These are phyloP conservation scores for Triops longicaudatus DNA, from an alignment of 1,140 invertebrate species.

Conservation along the genomic window DNA sequence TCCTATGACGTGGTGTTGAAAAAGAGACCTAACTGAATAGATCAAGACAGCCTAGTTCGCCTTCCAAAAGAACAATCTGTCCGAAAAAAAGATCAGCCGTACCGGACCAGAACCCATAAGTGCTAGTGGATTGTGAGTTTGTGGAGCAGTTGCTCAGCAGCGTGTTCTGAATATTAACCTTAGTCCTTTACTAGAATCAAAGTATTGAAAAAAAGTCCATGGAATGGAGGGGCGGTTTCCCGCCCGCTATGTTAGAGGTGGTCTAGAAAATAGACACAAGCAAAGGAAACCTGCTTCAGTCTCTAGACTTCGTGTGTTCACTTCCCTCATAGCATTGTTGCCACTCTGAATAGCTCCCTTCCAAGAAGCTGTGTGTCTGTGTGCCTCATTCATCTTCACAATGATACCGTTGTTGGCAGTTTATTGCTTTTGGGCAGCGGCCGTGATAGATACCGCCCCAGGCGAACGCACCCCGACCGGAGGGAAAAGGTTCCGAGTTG, in stretches of 20 bases:
- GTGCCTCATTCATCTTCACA: slow-evolving; percentile 5
- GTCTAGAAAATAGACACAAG: neutral
- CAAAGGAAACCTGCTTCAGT: neutral
- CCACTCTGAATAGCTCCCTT: neutral
- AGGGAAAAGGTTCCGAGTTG: neutral
- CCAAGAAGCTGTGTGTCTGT: neutral
- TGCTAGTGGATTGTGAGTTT: too few species aligned
- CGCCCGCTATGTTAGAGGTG: neutral
- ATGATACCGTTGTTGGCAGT: slow-evolving; percentile 1
- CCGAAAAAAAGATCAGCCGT: too few species aligned
- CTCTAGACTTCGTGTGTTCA: neutral
- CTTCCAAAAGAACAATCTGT: too few species aligned
- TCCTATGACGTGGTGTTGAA: too few species aligned
- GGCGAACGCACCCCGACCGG: neutral
- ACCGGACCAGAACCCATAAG: too few species aligned
- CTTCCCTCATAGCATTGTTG: neutral
- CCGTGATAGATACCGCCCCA: neutral
- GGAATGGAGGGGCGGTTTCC: too few species aligned
- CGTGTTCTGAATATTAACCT: too few species aligned
- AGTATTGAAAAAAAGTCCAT: too few species aligned
- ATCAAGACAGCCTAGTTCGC: too few species aligned
- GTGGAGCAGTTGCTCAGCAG: too few species aligned
- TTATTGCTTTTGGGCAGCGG: slow-evolving; percentile 11
- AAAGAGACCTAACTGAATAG: too few species aligned
- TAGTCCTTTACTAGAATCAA: too few species aligned